Base-by-base conservation (phyloP, 1,140 invertebrate genomes). In the Akabosia matsudoensis region DNA sequence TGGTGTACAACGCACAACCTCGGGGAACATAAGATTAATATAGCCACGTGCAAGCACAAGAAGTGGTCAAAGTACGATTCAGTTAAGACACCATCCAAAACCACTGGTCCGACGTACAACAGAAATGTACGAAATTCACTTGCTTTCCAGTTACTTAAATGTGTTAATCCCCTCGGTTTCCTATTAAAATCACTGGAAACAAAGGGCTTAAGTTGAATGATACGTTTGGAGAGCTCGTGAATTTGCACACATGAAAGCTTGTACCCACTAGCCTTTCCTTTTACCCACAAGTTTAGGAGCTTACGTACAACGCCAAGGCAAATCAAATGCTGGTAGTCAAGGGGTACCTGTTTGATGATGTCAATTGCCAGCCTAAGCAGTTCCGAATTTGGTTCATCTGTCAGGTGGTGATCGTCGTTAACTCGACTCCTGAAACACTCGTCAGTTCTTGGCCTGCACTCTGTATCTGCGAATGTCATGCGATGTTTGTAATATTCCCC, bases 271-370 rank as follows among this genome's bases (percentile, higher is more conserved):
- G 31, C 3, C 22, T 37, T 51, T 4, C 61, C 75, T 31, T 73
- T 71, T 16, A 72, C 52, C 73, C 67, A 78, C 1, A 71, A 30
- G 24, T 16, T 37, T 18, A 81, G 24, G 18, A 82, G 14, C 70
- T 77, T 80, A 70, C 76, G 76, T 70, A 74, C 70, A 18, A 78
- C 75, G 2, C 82, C 79, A 4, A 81, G 56, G 34, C 74, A 80
- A 1, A 67, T 33, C 0, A 80, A 34, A 52, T 81, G 80, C 82
- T 80, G 79, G 61, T 79, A 82, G 73, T 83, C 82, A 2, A 82
- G 30, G 3, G 82, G 81, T 52, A 83, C 30, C 61, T 78, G 64
- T 26, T 45, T 61, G 26, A 82, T 70, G 64, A 82, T 74, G 2
- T 67, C 72, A 31, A 82, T 18, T n/a, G 67, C 22, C 18, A 77